Evolutionary conservation across 2,888 invertebrate species (phyloP).

Genomic region (Toxonevra muliebris): DNA sequence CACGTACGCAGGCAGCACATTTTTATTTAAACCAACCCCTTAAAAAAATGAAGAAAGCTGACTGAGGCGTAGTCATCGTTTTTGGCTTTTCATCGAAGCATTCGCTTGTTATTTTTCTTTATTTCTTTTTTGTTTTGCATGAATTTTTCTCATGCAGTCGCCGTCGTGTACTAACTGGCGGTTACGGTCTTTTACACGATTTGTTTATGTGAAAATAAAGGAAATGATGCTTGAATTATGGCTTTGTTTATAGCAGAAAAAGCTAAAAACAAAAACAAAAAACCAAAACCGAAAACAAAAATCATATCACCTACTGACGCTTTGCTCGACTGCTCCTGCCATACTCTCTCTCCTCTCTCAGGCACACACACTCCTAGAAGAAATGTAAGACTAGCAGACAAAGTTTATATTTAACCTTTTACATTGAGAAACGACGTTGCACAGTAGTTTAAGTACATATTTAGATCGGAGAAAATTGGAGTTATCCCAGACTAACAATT

Average conservation of each 20-base stretch:
- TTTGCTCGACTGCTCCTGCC: neutral
- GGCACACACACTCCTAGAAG: slow-evolving; percentile 26
- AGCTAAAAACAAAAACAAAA: neutral
- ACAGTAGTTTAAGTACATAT: no score
- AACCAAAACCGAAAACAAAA: neutral
- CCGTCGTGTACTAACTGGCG: neutral
- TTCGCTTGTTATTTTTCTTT: no score
- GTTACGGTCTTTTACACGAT: slow-evolving; percentile 25
- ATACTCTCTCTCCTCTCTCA: slow-evolving; percentile 1
- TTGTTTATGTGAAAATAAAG: slow-evolving; percentile 45
- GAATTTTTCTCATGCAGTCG: neutral
- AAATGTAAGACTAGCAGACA: no score
- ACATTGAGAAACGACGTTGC: no score
- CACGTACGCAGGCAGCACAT: no score
- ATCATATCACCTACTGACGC: slow-evolving; percentile 3
- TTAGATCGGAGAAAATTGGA: no score
- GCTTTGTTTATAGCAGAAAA: slow-evolving; percentile 43
- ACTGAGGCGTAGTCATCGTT: no score
- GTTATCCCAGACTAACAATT: no score
- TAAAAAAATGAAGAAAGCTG: no score
- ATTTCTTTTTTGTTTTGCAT: neutral
- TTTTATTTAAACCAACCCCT: no score
- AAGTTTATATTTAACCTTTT: no score
- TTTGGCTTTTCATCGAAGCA: no score
- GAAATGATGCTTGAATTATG: slow-evolving; percentile 49